phyloP scores from a whole-genome alignment of 1,140 invertebrate species.

The Drosophila littoralis region DNA sequence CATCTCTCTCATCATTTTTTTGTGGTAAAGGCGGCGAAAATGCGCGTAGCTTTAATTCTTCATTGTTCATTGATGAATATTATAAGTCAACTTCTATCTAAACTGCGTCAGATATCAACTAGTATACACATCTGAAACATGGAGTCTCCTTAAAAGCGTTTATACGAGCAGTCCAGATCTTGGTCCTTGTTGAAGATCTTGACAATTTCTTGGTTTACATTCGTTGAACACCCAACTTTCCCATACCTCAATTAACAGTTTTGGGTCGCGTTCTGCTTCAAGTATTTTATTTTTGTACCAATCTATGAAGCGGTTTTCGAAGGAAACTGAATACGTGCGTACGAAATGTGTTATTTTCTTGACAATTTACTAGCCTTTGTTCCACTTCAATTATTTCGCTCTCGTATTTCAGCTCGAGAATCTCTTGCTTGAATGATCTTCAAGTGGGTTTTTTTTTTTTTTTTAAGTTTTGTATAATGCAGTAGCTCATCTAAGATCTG shows the following conservation, averaged over 20 bases:
- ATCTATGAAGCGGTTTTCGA: neutral
- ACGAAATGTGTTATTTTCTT: slow-evolving; percentile 15
- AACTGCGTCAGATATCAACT: too few species aligned
- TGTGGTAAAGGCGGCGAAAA: too few species aligned
- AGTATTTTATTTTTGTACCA: neutral
- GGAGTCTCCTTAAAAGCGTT: too few species aligned
- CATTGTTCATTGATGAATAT: too few species aligned
- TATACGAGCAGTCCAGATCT: too few species aligned
- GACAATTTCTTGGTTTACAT: too few species aligned
- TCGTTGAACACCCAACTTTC: too few species aligned
- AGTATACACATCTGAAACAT: too few species aligned
- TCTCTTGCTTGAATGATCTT: slow-evolving; percentile 35
- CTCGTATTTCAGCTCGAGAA: slow-evolving; percentile 33
- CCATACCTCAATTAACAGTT: slow-evolving; percentile 25
- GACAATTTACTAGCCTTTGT: slow-evolving; percentile 39
- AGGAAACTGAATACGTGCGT: neutral
- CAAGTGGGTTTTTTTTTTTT: slow-evolving; percentile 9
- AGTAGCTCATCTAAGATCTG: slow-evolving; percentile 3
- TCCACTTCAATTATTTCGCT: slow-evolving; percentile 28
- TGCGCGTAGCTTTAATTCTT: too few species aligned
- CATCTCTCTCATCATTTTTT: too few species aligned
- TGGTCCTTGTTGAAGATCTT: too few species aligned
- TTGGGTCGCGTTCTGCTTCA: neutral
- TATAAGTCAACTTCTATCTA: too few species aligned
- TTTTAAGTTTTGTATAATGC: neutral